These are phyloP conservation scores for Salmo trutta DNA, from an alignment of 2,797 vertebrate species.

Conservation along the genomic window DNA sequence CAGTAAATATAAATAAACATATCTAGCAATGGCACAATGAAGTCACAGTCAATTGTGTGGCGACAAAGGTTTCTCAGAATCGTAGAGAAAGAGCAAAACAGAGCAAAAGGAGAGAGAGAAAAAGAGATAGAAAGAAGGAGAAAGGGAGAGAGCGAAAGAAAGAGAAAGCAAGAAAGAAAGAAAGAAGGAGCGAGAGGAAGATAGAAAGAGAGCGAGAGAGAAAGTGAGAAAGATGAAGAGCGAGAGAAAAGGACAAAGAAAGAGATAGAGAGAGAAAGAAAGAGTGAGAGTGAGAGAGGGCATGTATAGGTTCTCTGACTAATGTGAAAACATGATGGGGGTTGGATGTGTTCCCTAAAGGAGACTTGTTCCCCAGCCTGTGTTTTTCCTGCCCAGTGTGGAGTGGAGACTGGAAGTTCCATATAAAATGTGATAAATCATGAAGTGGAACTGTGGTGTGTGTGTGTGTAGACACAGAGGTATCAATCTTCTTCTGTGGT, in stretches of 20 bases:
- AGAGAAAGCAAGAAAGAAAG: background rate
- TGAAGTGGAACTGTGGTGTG: background rate
- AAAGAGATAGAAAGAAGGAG: background rate
- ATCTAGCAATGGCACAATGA: too few species aligned
- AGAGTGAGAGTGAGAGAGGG: background rate
- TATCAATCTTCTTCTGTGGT: background rate
- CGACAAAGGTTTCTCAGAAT: too few species aligned
- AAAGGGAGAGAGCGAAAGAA: too few species aligned
- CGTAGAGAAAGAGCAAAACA: too few species aligned
- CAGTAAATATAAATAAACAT: too few species aligned
- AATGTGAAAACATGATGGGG: conserved; percentile 15
- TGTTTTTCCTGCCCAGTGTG: background rate
- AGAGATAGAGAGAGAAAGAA: background rate
- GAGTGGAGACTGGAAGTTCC: background rate
- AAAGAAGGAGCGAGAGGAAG: background rate
- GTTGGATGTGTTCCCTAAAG: background rate
- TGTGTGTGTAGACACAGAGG: background rate
- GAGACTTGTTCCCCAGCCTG: background rate
- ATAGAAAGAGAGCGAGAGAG: background rate
- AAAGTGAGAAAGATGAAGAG: too few species aligned
- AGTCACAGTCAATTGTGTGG: too few species aligned
- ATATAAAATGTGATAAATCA: background rate
- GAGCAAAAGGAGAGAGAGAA: background rate
- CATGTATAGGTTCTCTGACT: background rate
- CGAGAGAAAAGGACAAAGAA: background rate